Evolutionary conservation across 2,113 vertebrate genomes (phyloP).

Genomic region (Tenebrosternarchus preto): DNA sequence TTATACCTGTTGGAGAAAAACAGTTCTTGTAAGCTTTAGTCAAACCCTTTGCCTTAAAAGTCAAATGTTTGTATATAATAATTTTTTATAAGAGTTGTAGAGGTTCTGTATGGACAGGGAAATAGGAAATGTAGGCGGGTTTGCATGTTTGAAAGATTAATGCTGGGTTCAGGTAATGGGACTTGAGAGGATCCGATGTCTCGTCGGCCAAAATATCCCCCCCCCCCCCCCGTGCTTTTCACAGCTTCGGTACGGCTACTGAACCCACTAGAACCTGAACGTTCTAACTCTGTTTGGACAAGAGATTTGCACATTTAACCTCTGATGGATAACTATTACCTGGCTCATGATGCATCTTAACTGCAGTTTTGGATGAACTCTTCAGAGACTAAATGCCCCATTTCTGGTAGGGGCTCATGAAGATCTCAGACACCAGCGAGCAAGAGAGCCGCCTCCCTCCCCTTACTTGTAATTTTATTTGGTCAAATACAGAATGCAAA

Average conservation of each 20-base stretch:
- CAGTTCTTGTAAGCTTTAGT: conserved; percentile 52
- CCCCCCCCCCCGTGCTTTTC: conserved; percentile 22
- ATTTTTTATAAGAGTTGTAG: conserved; percentile 39
- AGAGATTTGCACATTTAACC: neutral
- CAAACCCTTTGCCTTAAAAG: conserved; percentile 58
- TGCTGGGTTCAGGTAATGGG: neutral
- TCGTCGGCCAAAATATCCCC: conserved; percentile 29
- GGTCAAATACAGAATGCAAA: neutral
- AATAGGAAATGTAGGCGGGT: conserved; percentile 13
- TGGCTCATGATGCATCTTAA: neutral
- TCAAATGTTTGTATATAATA: conserved; percentile 41
- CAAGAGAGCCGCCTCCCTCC: neutral
- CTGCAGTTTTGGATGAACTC: neutral
- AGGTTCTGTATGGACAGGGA: conserved; percentile 12
- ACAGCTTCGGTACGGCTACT: neutral
- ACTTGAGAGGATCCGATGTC: conserved; percentile 3
- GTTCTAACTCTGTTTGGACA: too few species aligned
- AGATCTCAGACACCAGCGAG: neutral
- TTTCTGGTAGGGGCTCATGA: neutral
- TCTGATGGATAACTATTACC: neutral
- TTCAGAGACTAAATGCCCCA: neutral
- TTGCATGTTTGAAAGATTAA: conserved; percentile 8
- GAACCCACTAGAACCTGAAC: neutral
- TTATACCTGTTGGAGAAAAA: conserved; percentile 16
- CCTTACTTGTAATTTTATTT: neutral